Base-by-base conservation (phyloP, 2,113 vertebrate species). In the Tiliqua scincoides region DNA sequence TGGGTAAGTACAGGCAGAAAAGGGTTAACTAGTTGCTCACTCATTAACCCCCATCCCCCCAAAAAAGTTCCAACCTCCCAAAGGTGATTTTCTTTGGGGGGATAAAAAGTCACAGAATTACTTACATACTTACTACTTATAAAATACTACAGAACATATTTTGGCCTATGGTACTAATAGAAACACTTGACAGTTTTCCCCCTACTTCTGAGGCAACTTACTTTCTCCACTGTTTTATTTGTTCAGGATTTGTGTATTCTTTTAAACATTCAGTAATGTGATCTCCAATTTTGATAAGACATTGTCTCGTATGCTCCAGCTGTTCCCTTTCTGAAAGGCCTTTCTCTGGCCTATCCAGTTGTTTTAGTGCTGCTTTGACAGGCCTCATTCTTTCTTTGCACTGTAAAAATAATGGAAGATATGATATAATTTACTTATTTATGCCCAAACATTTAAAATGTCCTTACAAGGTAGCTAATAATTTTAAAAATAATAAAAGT, bases 311-410 rank as follows among this genome's bases (percentile, higher is more conserved):
- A 85, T 99, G 99, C 35, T 99, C 98, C 4, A 99, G 97, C 94
- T 99, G 99, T 87, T 99, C 99, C 18, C 98, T 97, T 95, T 99
- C 99, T 9, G 99, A 99, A 91, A 99, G 98, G 30, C 99, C 99
- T 87, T 99, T 99, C 94, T 99, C 99, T 37, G 99, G 99, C 80
- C 98, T 91, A 95, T 99, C 99, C 92, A 99, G 96, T 89, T 99
- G 99, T 94, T 99, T 99, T 90, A 99, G 92, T 23, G 99, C 99
- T 63, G 98, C 98, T 92, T 99, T 99, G 32, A 99, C 99, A 4
- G 99, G 99, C 59, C 99, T 97, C 99, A 99, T 99, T 93, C 98
- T 96, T 96, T 99, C 99, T 94, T 99, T 99, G 93, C 99, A 99
- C 99, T 99, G 87, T 77, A 92, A 92, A 93, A 89, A 54, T 63